These are phyloP conservation scores for Melanostigma gelatinosum DNA, from an alignment of 2,113 vertebrate species.

Conservation along the genomic window DNA sequence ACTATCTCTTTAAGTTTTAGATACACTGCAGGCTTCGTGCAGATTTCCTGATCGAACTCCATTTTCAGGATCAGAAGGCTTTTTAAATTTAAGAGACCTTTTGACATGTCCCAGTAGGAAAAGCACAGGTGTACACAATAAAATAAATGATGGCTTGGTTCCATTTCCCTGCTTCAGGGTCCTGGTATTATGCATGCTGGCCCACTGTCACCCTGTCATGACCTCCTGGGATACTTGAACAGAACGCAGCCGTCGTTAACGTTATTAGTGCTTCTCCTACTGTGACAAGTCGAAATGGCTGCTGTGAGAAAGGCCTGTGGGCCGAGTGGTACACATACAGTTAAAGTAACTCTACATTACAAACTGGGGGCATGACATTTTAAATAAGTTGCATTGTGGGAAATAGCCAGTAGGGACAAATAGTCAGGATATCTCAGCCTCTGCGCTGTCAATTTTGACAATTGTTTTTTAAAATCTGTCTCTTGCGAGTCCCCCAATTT, in stretches of 20 bases:
- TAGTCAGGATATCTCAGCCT: no score
- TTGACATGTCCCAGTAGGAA: background rate
- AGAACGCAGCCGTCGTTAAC: background rate
- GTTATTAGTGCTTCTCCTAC: background rate
- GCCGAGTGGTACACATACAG: background rate
- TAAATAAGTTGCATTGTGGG: background rate
- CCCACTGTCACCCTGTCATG: background rate
- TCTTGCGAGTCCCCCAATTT: background rate
- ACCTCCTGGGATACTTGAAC: background rate
- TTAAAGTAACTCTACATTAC: background rate
- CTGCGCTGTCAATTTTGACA: background rate
- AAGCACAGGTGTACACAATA: background rate
- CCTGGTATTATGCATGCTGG: background rate
- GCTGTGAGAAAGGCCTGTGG: background rate
- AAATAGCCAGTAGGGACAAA: background rate
- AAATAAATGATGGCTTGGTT: background rate
- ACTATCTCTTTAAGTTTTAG: background rate
- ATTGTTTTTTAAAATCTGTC: background rate
- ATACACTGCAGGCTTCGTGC: constrained; percentile 40
- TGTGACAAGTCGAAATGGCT: background rate
- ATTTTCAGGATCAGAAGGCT: background rate
- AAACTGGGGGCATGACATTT: background rate
- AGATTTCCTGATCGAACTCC: constrained; percentile 26
- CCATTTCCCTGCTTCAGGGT: background rate
- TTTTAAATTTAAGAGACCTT: background rate